These are phyloP conservation scores for Rhinolophus ferrumequinum DNA, from an alignment of 2,113 vertebrate species.

Conservation along the genomic window DNA sequence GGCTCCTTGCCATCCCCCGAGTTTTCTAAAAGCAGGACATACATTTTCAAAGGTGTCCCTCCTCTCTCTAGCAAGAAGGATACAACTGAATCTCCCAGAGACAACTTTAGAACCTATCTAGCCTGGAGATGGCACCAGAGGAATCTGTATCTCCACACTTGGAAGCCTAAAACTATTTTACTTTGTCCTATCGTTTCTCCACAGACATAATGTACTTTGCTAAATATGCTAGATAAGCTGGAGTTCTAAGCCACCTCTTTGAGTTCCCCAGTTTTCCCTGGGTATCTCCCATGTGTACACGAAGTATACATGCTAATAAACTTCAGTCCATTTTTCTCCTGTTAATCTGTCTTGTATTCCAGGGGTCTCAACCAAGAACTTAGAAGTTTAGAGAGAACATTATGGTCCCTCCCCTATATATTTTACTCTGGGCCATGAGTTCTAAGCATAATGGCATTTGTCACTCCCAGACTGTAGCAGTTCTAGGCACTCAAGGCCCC, in stretches of 20 bases:
- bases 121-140: background rate
- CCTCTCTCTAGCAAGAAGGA: background rate
- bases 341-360: background rate
- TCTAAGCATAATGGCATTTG: background rate
- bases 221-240: background rate
- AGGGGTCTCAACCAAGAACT: background rate
- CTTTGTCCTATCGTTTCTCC: background rate
- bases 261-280: background rate
- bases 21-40: background rate
- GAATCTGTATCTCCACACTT: background rate
- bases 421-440: background rate
- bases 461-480: background rate
- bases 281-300: background rate
- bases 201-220: background rate
- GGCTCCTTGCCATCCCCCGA: background rate
- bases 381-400: background rate
- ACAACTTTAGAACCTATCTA: background rate
- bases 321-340: background rate
- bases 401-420: background rate
- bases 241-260: background rate
- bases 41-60: background rate
- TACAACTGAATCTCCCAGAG: background rate
- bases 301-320: background rate
- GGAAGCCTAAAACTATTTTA: background rate
- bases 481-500: background rate